Evolutionary conservation across 2,113 vertebrate species (phyloP).

Genomic region (Empidonax alnorum): DNA sequence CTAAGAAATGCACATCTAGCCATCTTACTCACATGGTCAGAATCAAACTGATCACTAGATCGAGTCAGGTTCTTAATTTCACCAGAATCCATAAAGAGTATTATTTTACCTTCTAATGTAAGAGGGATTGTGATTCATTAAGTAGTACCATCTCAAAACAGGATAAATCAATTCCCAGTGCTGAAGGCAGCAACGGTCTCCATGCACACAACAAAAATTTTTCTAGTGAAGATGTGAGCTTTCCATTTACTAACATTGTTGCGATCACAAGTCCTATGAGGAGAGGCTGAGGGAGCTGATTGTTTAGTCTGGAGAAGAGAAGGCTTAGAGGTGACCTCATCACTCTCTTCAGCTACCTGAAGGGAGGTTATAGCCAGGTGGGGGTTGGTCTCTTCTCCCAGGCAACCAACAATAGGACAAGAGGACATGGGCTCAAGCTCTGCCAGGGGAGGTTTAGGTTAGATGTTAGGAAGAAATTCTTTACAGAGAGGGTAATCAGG

Average conservation of each 20-base stretch:
- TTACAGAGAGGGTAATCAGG: too few species aligned
- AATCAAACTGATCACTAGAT: not conserved
- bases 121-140: not conserved
- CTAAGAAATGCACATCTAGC: not conserved
- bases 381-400: too few species aligned
- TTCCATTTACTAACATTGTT: not conserved
- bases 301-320: too few species aligned
- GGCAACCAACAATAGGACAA: too few species aligned
- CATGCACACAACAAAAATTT: not conserved
- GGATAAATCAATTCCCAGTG: not conserved
- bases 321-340: too few species aligned
- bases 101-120: not conserved
- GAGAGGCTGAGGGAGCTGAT: too few species aligned
- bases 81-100: not conserved
- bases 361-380: too few species aligned
- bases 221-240: not conserved
- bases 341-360: too few species aligned
- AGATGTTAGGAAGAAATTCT: too few species aligned
- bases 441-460: too few species aligned
- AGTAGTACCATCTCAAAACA: not conserved
- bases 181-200: not conserved
- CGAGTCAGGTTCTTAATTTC: not conserved
- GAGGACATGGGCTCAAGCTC: too few species aligned
- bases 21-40: not conserved
- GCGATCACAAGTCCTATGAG: not conserved